phyloP scores from a whole-genome alignment of 2,888 invertebrate species.

The Lepidochitona cinerea region DNA sequence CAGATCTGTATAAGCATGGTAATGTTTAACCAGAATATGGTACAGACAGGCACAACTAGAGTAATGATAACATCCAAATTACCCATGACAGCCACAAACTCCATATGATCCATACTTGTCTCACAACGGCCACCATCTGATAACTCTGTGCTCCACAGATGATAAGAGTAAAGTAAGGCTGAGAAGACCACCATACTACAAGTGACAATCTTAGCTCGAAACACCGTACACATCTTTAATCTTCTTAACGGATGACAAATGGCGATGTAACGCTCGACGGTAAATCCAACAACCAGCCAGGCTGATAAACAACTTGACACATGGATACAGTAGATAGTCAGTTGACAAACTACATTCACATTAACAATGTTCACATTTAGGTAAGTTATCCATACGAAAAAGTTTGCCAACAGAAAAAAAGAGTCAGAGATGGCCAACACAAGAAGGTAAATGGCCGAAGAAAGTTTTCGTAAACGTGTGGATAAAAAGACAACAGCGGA shows the following conservation, averaged over 20 bases:
- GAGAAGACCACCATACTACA: background rate
- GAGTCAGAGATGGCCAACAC: background rate
- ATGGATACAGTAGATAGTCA: background rate
- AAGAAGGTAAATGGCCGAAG: constrained; percentile 1
- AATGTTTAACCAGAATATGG: constrained; percentile 7
- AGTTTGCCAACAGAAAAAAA: background rate
- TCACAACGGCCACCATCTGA: background rate
- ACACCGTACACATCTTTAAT: constrained; percentile 7
- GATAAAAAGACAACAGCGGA: constrained; percentile 5
- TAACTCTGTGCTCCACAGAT: background rate
- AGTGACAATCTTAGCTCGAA: constrained; percentile 2
- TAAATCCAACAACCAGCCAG: constrained; percentile 9
- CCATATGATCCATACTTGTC: background rate
- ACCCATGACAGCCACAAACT: constrained; percentile 1
- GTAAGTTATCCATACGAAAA: background rate
- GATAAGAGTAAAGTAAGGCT: background rate
- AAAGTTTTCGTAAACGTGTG: background rate
- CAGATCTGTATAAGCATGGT: constrained; percentile 1
- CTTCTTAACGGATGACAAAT: background rate
- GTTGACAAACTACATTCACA: background rate
- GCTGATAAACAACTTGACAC: constrained; percentile 1
- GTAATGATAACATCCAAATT: background rate
- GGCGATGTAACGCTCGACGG: constrained; percentile 9
- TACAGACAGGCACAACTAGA: background rate
- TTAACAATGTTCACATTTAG: background rate